Base-by-base conservation (phyloP, 2,888 invertebrate species). In the Tuberolachnus salignus region DNA sequence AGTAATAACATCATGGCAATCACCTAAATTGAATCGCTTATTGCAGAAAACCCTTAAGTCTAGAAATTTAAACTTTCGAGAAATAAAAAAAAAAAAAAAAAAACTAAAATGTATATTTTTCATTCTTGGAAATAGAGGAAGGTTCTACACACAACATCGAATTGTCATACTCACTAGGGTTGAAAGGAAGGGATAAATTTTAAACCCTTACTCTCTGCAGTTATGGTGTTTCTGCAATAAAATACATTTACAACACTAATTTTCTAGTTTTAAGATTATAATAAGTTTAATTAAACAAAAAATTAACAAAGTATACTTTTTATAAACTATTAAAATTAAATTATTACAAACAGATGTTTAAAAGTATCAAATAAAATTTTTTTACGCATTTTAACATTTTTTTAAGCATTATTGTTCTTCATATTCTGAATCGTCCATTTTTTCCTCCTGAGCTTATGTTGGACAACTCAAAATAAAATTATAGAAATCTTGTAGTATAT, bases 401-500 rank as follows among this genome's bases (percentile, higher is more conserved):
- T 59, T 59, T 26, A 26, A 59, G 6, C 14, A n/a, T 61, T 61
- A 61, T 42, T 42, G 34, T 61, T 42, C 42, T 61, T 61, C 34
- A 61, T 42, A 61, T 42, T 61, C 59, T 61, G 59, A 61, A 42
- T 61, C 61, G n/a, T 61, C 59, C 34, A 57, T 42, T 10, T 23
- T 16, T 66, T 66, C 64, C 14, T 81, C 55, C 19, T 70, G 19
- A 57, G 55, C 19, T 69, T 26, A 26, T 69, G 51, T 69, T 10
- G 19, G 67, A 23, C 53, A 55, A 44, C 14, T 71, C 21, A 21
- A 59, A 57, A 71, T 55, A 44, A 46, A n/a, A 55, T 42, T 71
- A 23, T 55, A 71, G 34, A 71, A 71, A 23, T 71, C 71, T 16
- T 44, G 34, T 55, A 46, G 71, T 71, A 16, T 72, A 72, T 72